Evolutionary conservation across 2,113 vertebrate genomes (phyloP).

Genomic region (Prunella fulvescens): DNA sequence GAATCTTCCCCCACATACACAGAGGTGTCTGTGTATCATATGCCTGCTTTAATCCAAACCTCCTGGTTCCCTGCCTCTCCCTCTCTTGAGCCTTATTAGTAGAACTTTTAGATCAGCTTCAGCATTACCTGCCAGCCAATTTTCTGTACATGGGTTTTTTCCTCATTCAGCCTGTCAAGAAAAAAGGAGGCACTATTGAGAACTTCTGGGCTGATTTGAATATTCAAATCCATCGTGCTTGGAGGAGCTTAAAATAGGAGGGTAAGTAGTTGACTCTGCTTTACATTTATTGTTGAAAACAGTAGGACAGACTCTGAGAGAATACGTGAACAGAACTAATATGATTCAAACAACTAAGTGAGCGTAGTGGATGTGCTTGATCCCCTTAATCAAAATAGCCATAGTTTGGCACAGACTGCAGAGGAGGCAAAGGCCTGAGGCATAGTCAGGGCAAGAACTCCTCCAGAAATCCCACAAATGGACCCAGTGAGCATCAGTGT

Average conservation of each 20-base stretch:
- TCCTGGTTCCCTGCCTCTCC: neutral
- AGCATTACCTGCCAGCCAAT: neutral
- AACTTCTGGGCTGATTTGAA: neutral
- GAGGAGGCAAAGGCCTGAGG: neutral
- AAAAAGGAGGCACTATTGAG: neutral
- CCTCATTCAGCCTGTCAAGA: neutral
- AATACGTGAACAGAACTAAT: neutral
- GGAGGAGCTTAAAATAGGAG: neutral
- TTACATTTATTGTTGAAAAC: neutral
- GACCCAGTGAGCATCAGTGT: neutral
- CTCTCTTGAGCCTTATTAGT: neutral
- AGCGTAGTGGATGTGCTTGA: neutral
- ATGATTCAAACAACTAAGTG: neutral
- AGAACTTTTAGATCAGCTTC: neutral
- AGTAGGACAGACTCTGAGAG: neutral
- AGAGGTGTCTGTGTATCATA: neutral
- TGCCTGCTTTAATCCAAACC: neutral
- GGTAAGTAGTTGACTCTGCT: neutral
- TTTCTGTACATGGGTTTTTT: neutral
- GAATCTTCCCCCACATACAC: neutral
- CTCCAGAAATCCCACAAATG: neutral
- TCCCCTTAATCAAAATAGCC: neutral
- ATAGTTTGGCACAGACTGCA: neutral
- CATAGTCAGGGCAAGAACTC: neutral
- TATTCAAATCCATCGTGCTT: neutral